Conservation (phyloP, 2,113 vertebrate genomes). For the Sporophila hypoxantha region DNA sequence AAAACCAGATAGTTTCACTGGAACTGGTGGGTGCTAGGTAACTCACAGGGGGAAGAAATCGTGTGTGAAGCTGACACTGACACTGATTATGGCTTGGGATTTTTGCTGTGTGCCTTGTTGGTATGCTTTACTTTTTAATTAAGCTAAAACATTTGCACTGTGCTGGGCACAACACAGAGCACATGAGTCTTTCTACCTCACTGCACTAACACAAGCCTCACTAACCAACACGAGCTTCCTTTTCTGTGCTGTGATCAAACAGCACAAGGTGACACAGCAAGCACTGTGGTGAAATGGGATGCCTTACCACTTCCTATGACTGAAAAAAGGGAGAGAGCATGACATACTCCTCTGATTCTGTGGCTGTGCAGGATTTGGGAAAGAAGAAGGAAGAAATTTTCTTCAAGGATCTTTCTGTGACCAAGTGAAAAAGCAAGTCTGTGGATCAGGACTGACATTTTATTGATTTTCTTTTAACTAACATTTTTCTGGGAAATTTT, state of each 20-base stretch:
- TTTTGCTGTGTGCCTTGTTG: not conserved
- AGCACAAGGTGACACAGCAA: not conserved
- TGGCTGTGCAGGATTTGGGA: not conserved
- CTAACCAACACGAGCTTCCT: not conserved
- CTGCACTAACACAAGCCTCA: not conserved
- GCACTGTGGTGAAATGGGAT: not conserved
- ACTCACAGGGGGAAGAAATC: not conserved
- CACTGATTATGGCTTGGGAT: not conserved
- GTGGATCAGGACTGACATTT: not conserved
- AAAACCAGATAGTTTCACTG: not conserved
- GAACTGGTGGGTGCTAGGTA: not conserved
- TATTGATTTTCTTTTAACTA: not conserved
- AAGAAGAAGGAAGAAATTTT: not conserved
- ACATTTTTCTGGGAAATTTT: not conserved
- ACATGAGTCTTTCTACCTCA: not conserved
- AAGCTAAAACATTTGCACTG: not conserved
- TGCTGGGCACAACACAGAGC: not conserved
- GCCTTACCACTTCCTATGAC: not conserved
- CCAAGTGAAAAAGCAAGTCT: not conserved
- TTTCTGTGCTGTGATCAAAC: not conserved
- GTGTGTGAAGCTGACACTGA: not conserved
- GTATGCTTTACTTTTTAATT: not conserved
- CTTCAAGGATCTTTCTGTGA: not conserved
- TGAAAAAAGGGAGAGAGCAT: not conserved
- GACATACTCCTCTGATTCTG: not conserved